Conservation (phyloP, 2,113 vertebrate species). For the Gobius niger region DNA sequence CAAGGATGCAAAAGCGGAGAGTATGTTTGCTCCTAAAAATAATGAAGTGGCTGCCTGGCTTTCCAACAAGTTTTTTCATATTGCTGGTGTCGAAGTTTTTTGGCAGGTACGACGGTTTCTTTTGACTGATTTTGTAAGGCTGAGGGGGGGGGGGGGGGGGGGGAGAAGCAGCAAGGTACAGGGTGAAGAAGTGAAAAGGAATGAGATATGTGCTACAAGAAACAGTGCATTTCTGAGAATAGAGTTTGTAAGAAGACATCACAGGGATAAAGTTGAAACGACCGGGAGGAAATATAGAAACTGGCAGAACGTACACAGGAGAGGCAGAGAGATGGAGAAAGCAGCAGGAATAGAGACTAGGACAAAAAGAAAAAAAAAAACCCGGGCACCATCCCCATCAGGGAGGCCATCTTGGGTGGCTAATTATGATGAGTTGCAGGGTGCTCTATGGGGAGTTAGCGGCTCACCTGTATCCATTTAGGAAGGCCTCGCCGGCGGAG, state of each 20-base stretch:
- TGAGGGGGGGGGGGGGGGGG: conserved; percentile 11
- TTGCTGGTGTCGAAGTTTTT: conserved; percentile 37
- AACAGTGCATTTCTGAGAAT: conserved; percentile 43
- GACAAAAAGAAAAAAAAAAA: neutral
- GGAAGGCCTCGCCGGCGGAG: conserved; percentile 91
- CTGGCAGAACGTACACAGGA: conserved; percentile 26
- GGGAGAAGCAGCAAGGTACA: conserved; percentile 38
- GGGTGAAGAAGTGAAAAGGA: conserved; percentile 51
- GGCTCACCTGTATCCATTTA: conserved; percentile 92
- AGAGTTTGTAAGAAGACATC: conserved; percentile 38
- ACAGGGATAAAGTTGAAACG: conserved; percentile 47
- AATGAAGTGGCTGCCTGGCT: conserved; percentile 25
- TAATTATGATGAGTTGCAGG: conserved; percentile 70
- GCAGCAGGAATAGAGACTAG: conserved; percentile 7
- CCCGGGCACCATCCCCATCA: conserved; percentile 44
- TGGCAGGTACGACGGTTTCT: conserved; percentile 46
- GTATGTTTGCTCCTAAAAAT: conserved; percentile 59
- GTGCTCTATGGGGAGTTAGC: conserved; percentile 43
- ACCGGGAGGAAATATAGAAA: conserved; percentile 32
- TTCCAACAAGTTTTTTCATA: conserved; percentile 28
- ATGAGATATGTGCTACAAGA: conserved; percentile 45
- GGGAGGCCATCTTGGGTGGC: conserved; percentile 65
- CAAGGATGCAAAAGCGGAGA: conserved; percentile 4
- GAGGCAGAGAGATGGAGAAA: conserved; percentile 23
- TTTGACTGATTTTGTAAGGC: conserved; percentile 40